Conservation (phyloP, 2,888 invertebrate genomes). For the Cacoxenus indagator region DNA sequence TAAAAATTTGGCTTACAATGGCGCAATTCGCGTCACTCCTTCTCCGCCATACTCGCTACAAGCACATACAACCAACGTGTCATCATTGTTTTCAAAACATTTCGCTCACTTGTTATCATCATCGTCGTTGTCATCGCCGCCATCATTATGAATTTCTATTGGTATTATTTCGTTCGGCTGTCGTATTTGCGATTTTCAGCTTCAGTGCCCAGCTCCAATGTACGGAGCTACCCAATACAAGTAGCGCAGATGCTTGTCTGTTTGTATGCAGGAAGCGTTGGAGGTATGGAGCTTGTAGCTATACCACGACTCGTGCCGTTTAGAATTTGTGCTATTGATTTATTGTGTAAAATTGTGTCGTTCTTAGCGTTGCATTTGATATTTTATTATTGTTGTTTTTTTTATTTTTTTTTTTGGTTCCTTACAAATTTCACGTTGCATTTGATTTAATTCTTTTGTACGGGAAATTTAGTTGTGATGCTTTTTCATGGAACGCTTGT, state of each 20-base stretch:
- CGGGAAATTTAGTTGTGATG: not conserved
- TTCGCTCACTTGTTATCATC: not conserved
- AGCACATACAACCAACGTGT: not conserved
- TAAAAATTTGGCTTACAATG: not conserved
- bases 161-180: not conserved
- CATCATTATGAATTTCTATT: slow-evolving; percentile 6
- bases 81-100: too few species aligned
- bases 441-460: not conserved
- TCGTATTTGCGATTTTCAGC: slow-evolving; percentile 7
- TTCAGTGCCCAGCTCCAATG: not conserved
- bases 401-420: not conserved
- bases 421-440: not conserved
- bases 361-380: not conserved
- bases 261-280: not conserved
- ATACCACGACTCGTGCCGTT: not conserved
- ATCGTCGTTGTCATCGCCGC: not conserved
- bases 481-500: not conserved
- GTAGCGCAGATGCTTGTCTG: too few species aligned
- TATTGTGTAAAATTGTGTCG: not conserved
- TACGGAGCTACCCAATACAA: not conserved
- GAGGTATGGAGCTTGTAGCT: not conserved
- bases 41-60: not conserved
- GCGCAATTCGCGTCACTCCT: too few species aligned
- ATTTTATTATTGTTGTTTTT: not conserved
- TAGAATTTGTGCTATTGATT: not conserved